Conservation (phyloP, 1,140 invertebrate species). For the Diachasmimorpha longicaudata region DNA sequence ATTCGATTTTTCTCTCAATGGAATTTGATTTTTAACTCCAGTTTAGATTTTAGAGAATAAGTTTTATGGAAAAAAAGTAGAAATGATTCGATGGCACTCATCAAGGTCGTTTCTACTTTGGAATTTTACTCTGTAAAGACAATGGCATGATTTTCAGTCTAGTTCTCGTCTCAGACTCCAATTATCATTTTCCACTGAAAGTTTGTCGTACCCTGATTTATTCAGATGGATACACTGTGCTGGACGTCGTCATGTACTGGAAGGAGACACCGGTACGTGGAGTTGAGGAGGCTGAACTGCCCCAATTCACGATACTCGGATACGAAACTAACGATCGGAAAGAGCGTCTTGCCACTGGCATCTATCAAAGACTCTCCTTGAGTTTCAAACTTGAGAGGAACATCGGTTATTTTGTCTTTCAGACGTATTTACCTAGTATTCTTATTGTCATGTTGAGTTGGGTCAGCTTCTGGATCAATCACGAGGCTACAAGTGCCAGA, state of each 20-base stretch:
- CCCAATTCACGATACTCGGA: conserved; percentile 94
- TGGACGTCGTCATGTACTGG: conserved; percentile 99
- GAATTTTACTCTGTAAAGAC: too few relatives aligned
- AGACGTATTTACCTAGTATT: conserved; percentile 82
- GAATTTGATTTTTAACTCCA: too few relatives aligned
- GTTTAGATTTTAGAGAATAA: too few relatives aligned
- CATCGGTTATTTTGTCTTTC: conserved; percentile 84
- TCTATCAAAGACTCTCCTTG: conserved; percentile 90
- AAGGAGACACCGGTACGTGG: conserved; percentile 86
- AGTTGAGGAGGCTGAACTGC: conserved; percentile 91
- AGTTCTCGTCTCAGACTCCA: too few relatives aligned
- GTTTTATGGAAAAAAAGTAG: too few relatives aligned
- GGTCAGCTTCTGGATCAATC: conserved; percentile 90
- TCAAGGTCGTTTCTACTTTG: too few relatives aligned
- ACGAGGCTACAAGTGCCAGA: conserved; percentile 80
- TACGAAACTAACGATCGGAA: conserved; percentile 93
- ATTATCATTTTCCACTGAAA: too few relatives aligned
- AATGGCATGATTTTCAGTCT: too few relatives aligned
- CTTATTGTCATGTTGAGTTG: conserved; percentile 86
- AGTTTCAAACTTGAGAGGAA: conserved; percentile 79
- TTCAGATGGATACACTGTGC: conserved; percentile 95
- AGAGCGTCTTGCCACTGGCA: conserved; percentile 86
- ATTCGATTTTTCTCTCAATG: too few relatives aligned
- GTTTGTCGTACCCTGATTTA: background rate
- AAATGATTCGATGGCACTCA: too few relatives aligned